Evolutionary conservation across 64 coral and sea anemone genomes (phyloP), one percentile per base, ranked within the genome.

Genomic region (Montipora cactus): DNA sequence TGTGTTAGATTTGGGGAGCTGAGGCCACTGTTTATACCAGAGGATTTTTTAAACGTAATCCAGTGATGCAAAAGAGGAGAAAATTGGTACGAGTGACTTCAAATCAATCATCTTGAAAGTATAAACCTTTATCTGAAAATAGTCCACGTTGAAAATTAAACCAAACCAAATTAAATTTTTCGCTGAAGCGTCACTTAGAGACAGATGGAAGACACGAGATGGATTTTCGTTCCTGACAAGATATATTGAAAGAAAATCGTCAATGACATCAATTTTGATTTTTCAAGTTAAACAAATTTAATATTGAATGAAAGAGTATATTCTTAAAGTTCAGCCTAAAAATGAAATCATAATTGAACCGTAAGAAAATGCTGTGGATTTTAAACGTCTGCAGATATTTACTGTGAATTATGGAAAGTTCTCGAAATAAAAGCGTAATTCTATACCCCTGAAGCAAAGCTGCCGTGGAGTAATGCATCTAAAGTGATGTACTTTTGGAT

Each of bases 251-350:
- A 68, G 64, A 68, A 62, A 84, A n/a, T 69, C 59, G 25, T 49
- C 37, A 37, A 37, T 68, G 59, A 67, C 62, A 84, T 28, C 47
- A 66, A 69, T 86, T 86, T 59, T 86, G 66, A 86, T 86, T 84
- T 86, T 28, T 86, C 37, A 71, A 70, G 28, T 86, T 86, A 86
- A 86, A 86, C 82, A 86, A 71, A 71, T 86, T 86, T 86, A 84
- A 53, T 84, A 69, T 67, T 84, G 59, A 47, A 84, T 28, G 59
- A 44, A 37, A 86, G 64, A 86, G 48, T 86, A 16, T 84, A 72
- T 84, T 70, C 67, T 44, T 86, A 22, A 70, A 70, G 6, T 86
- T 7, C 70, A 49, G 15, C 67, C 19, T 49, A 86, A 71, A 86
- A 50, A 45, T 47, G 62, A 67, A 66, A 86, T 48, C 64, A 50